These are phyloP conservation scores for Danaus chrysippus DNA, from an alignment of 2,888 invertebrate species.

Conservation along the genomic window DNA sequence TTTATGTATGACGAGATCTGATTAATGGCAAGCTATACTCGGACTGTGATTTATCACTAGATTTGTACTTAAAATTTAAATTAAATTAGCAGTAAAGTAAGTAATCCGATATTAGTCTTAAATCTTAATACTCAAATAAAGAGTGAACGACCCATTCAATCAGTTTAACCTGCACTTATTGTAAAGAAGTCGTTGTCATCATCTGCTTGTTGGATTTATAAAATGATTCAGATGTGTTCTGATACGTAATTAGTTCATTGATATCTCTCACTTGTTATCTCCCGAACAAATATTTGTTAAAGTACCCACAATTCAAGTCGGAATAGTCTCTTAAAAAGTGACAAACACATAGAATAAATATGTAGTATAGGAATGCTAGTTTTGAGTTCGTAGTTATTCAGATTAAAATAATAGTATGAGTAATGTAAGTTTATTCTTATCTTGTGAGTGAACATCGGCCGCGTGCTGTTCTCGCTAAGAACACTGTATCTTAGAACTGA, in stretches of 20 bases:
- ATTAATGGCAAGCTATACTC: background rate
- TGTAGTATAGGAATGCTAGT: background rate
- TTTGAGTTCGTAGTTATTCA: slow-evolving; percentile 1
- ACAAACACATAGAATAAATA: no score
- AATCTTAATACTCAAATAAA: slow-evolving; percentile 15
- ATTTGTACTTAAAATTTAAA: slow-evolving; percentile 10
- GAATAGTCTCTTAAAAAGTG: no score
- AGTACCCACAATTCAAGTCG: no score
- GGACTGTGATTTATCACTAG: background rate
- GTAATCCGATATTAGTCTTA: slow-evolving; percentile 7
- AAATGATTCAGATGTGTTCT: slow-evolving; percentile 9
- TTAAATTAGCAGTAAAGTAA: slow-evolving; percentile 12
- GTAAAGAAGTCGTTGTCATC: slow-evolving; percentile 14
- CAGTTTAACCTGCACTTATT: slow-evolving; percentile 23
- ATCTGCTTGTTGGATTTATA: slow-evolving; percentile 11
- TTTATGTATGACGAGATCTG: background rate
- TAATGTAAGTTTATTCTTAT: slow-evolving; percentile 21
- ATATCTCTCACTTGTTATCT: no score
- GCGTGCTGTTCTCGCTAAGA: slow-evolving; percentile 8
- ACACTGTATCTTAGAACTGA: slow-evolving; percentile 12
- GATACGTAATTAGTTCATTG: background rate
- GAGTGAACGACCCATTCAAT: slow-evolving; percentile 25
- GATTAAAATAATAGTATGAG: slow-evolving; percentile 18
- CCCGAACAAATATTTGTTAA: no score
- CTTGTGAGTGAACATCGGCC: slow-evolving; percentile 9